Evolutionary conservation across 2,888 invertebrate genomes (phyloP).

Genomic region (Ormyrus rosae): DNA sequence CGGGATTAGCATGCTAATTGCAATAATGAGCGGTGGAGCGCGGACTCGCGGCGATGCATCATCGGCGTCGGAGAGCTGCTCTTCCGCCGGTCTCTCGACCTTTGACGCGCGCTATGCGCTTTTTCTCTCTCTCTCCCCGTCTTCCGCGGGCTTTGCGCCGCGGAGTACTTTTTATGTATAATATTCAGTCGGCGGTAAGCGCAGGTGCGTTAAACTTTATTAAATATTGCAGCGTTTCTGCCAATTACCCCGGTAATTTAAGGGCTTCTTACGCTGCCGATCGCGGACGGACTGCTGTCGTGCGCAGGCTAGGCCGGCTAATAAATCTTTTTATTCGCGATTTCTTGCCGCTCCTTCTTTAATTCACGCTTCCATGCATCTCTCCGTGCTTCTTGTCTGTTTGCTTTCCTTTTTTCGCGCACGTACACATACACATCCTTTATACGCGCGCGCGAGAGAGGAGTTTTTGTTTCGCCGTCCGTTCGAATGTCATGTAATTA

Average conservation of each 20-base stretch:
- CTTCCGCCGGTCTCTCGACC: constrained; percentile 26
- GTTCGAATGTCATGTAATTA: no score
- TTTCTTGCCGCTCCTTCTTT: no score
- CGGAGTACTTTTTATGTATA: background rate
- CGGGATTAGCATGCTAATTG: constrained; percentile 68
- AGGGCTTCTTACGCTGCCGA: no score
- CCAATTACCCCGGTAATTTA: background rate
- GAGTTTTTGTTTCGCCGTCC: no score
- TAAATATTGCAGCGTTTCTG: background rate
- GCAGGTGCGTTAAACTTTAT: background rate
- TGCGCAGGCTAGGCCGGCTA: no score
- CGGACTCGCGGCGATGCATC: constrained; percentile 57
- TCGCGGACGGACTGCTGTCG: no score
- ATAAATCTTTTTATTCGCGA: no score
- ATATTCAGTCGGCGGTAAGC: background rate
- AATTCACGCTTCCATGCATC: no score
- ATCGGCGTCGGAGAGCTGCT: constrained; percentile 55
- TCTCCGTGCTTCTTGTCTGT: background rate
- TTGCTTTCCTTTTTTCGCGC: no score
- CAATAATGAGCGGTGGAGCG: constrained; percentile 63
- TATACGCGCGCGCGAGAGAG: no score
- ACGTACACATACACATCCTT: no score
- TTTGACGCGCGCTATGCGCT: constrained; percentile 6
- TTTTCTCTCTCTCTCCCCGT: constrained; percentile 4
- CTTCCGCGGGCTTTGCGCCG: background rate